Conservation (phyloP, 2,888 invertebrate species). For the Callinectes sapidus region DNA sequence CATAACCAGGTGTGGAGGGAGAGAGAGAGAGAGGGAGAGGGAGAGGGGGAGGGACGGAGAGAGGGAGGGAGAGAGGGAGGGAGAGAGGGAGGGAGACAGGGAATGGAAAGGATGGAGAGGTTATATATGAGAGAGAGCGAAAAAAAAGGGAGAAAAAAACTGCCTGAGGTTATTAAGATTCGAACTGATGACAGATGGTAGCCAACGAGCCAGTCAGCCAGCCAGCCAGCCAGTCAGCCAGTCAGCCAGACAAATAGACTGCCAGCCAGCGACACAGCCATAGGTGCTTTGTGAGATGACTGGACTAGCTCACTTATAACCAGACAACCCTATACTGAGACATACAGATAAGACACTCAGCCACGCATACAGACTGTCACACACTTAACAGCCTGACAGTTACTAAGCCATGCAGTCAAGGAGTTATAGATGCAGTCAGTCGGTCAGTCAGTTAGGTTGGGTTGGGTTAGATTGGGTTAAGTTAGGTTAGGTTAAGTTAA, state of each 20-base stretch:
- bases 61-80: constrained; percentile 6
- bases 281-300: background rate
- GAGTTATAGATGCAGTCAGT: background rate
- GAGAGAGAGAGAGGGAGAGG: constrained; percentile 30
- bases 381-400: background rate
- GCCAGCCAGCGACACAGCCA: constrained; percentile 5
- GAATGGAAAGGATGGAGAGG: background rate
- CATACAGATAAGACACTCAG: too few species aligned
- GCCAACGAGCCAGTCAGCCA: background rate
- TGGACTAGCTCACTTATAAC: background rate
- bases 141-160: background rate
- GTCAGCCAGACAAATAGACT: constrained; percentile 1
- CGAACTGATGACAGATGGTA: constrained; percentile 23
- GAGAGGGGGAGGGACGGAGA: background rate
- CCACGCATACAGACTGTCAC: background rate
- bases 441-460: background rate
- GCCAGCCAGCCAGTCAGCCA: background rate
- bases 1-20: background rate
- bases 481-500: too few species aligned
- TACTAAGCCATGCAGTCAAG: background rate
- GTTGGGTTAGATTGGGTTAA: too few species aligned
- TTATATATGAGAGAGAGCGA: background rate
- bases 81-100: background rate
- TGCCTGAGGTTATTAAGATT: background rate
- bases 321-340: background rate